Evolutionary conservation across 1,140 invertebrate genomes (phyloP).

Genomic region (Acromyrmex charruanus): DNA sequence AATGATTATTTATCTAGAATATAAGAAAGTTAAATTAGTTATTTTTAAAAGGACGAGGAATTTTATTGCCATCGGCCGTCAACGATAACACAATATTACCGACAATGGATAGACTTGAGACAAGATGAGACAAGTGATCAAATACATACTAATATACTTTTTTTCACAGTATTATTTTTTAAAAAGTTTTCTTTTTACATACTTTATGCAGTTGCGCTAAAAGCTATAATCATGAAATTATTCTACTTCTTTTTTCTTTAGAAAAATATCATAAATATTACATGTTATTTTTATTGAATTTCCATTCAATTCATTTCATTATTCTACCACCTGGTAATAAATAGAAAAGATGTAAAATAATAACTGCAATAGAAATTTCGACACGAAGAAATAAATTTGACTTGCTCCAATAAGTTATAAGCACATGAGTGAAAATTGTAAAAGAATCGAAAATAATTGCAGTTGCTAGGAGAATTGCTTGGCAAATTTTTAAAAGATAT

Average conservation of each 20-base stretch:
- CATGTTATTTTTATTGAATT: background rate
- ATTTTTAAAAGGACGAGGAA: slow-evolving; percentile 1
- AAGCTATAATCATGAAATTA: background rate
- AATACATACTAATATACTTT: background rate
- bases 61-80: slow-evolving; percentile 55
- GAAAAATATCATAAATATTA: background rate
- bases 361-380: background rate
- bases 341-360: background rate
- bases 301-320: background rate
- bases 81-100: slow-evolving; percentile 60
- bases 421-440: background rate
- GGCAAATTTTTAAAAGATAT: background rate
- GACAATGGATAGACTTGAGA: slow-evolving; percentile 54
- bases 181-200: background rate
- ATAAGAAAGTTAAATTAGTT: background rate
- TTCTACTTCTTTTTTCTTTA: background rate
- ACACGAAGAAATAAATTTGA: background rate
- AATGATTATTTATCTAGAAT: background rate
- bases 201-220: background rate
- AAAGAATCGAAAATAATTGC: background rate
- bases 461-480: background rate
- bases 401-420: background rate
- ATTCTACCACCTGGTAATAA: background rate
- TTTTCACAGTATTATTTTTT: background rate
- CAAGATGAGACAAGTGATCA: background rate